Conservation (phyloP, 1,140 invertebrate genomes). For the Zaprionus ghesquierei region DNA sequence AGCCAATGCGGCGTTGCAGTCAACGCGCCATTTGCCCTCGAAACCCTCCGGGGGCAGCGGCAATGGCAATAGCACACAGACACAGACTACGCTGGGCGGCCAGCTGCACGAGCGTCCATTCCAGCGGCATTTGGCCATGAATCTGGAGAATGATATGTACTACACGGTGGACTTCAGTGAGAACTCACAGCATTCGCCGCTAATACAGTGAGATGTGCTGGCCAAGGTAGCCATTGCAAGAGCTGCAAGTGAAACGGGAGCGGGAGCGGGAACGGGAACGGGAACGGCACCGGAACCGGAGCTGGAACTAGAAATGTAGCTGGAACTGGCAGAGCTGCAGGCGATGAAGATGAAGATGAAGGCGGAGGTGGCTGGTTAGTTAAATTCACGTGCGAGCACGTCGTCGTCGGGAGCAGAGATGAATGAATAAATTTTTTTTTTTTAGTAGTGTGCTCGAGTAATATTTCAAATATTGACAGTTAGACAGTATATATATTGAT, state of each 20-base stretch:
- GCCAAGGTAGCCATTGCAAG: conserved; percentile 1
- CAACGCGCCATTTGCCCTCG: conserved; percentile 62
- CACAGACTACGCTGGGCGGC: conserved; percentile 68
- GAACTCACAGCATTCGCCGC: conserved; percentile 86
- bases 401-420: conserved; percentile 7
- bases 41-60: conserved; percentile 36
- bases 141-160: conserved; percentile 86
- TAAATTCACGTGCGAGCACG: conserved; percentile 72
- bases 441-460: conserved; percentile 59
- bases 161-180: conserved; percentile 89
- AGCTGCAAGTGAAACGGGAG: background rate
- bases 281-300: conserved; percentile 1
- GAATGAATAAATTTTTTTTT: conserved; percentile 50
- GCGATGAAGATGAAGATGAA: background rate
- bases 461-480: conserved; percentile 73
- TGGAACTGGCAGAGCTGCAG: conserved; percentile 30
- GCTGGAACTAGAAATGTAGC: background rate
- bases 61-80: conserved; percentile 52
- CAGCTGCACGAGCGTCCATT: conserved; percentile 77
- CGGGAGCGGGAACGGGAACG: background rate
- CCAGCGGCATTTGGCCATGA: conserved; percentile 85
- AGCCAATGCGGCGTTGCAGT: conserved; percentile 37
- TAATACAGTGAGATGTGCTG: conserved; percentile 85
- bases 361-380: conserved; percentile 69
- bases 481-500: conserved; percentile 55